Base-by-base conservation (phyloP, 2,888 invertebrate species). In the Drosophila algonquin region DNA sequence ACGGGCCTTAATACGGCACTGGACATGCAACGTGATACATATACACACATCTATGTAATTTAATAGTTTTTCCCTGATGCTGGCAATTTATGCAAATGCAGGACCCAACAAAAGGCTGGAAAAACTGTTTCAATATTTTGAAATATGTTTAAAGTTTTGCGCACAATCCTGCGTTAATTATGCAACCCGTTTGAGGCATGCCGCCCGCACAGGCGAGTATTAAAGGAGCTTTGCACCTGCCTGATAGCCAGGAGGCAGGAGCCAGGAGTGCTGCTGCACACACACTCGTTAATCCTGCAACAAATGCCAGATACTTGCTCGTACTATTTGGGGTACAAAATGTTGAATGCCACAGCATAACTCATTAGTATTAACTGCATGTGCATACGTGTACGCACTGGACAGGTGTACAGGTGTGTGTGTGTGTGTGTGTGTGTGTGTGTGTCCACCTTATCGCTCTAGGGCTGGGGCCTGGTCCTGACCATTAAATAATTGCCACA, bases 401-500 rank as follows among this genome's bases (percentile, higher is more conserved):
- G 21, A 21, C 21, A 21, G 21, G 21, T 21, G 21, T 21, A 3
- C 21, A 21, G 21, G 3, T 14, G 14, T 45, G 59, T 30, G 21
- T 54, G 50, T 45, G 62, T 73, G 59, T 30, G 21, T 54, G 50
- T 45, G 62, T 73, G 63, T 52, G 53, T 45, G n/a, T 63, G 40
- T 53, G 24, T 61, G 47, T 44, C 55, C 63, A 70, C 62, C 79
- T 77, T 82, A 87, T 82, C 85, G 75, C 81, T 55, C 56, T 56
- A 69, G 70, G 70, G 57, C 79, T 70, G 73, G 40, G 40, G 40
- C 40, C 14, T 7, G 40, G 40, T n/a, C 2, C 30, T 18, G 57
- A 63, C 73, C 88, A 88, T 84, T 84, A 84, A 88, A 84, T 84
- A 84, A 88, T 84, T 82, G 74, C 80, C 56, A 76, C 74, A 83